Conservation (phyloP, 2,113 vertebrate species). For the Alethe castanea region DNA sequence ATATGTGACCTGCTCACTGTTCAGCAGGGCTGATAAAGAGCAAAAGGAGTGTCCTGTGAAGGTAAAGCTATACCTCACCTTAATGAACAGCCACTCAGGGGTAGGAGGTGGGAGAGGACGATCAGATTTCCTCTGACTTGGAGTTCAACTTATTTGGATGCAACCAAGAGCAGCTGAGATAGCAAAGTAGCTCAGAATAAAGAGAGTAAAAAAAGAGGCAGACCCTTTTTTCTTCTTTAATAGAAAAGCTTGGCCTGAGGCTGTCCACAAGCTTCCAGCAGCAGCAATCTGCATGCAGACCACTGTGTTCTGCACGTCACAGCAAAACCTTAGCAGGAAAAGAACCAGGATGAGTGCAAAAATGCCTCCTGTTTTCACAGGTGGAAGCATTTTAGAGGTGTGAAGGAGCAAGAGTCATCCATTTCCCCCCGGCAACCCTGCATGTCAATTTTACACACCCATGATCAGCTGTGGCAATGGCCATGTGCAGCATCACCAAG, state of each 20-base stretch:
- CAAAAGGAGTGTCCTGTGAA: conserved; percentile 54
- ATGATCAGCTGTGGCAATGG: neutral
- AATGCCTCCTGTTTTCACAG: neutral
- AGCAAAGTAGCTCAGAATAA: neutral
- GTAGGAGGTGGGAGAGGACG: conserved; percentile 46
- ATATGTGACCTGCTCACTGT: conserved; percentile 65
- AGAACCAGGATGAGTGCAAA: neutral
- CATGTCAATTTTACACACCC: accelerated
- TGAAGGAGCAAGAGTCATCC: neutral
- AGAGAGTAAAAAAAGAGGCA: neutral
- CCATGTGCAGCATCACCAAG: neutral
- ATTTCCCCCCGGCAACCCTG: neutral
- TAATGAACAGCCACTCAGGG: conserved; percentile 39
- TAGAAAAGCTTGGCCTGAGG: neutral
- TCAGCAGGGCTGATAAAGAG: conserved; percentile 46
- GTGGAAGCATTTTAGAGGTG: neutral
- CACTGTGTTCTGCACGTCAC: neutral
- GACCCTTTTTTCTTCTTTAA: neutral
- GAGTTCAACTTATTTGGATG: conserved; percentile 59
- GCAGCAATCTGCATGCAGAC: neutral
- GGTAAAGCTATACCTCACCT: conserved; percentile 69
- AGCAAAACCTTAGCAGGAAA: neutral
- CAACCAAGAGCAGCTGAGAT: conserved; percentile 1
- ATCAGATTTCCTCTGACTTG: conserved; percentile 65
- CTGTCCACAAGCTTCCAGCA: neutral